phyloP scores from a whole-genome alignment of 2,888 invertebrate genomes.

The Bimastos eiseni region DNA sequence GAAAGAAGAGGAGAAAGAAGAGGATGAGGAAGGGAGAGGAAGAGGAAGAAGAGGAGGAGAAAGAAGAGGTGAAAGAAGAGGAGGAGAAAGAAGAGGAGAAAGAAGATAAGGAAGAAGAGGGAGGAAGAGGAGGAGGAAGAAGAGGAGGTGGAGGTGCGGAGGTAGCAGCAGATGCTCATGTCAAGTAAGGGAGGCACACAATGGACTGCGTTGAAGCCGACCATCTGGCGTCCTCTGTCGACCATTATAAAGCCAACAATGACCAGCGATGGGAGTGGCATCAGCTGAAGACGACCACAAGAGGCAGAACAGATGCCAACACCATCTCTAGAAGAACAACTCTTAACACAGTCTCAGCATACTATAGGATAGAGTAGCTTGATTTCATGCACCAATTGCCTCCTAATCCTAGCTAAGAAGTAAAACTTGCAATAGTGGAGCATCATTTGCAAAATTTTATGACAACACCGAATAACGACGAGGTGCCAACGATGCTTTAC shows the following conservation, averaged over 20 bases:
- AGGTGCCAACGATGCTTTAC: too few relatives aligned
- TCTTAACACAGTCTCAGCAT: not conserved
- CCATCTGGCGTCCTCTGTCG: constrained; percentile 21
- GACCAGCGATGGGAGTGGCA: not conserved
- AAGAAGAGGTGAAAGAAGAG: not conserved
- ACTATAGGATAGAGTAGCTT: too few relatives aligned
- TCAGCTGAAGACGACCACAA: too few relatives aligned
- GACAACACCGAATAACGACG: too few relatives aligned
- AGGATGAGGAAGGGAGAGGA: not conserved
- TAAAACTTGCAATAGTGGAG: too few relatives aligned
- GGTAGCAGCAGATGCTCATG: not conserved
- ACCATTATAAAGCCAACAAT: not conserved
- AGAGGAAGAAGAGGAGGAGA: not conserved
- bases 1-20: not conserved
- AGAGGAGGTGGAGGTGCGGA: not conserved
- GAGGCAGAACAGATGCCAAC: not conserved
- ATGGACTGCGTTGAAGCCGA: not conserved
- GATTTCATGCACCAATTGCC: too few relatives aligned
- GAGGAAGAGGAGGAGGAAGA: not conserved
- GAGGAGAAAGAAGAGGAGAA: not conserved
- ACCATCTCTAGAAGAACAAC: not conserved
- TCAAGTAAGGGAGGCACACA: not conserved
- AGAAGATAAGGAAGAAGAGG: not conserved
- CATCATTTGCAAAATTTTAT: too few relatives aligned
- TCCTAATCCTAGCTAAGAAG: too few relatives aligned